Percentiles rank a stretch among this genome's conserved stretches.
phyloP scores from a whole-genome alignment of 2,797 vertebrate species.

The Argya squamiceps region DNA sequence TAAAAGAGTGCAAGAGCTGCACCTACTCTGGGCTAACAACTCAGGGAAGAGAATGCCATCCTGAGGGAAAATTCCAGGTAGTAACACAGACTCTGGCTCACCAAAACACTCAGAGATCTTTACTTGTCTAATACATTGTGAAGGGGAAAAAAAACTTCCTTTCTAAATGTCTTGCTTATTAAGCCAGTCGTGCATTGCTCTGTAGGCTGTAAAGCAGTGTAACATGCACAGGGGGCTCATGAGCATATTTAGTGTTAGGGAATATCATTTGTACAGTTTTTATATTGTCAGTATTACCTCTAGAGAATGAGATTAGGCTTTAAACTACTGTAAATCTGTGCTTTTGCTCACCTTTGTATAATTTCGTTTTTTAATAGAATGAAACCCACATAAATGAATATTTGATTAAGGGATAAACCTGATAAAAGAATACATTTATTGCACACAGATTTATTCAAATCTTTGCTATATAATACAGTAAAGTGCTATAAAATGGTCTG shows the following conservation, averaged over 20 bases:
- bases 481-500: constrained; percentile 61
- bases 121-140: constrained; percentile 10
- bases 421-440: constrained; percentile 75
- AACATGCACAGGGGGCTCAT: constrained; percentile 72
- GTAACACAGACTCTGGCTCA: constrained; percentile 23
- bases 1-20: background rate
- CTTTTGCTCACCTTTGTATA: constrained; percentile 77
- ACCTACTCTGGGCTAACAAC: background rate
- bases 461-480: constrained; percentile 47
- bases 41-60: background rate
- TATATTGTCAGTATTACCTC: constrained; percentile 73
- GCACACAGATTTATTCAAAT: constrained; percentile 70
- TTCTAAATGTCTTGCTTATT: constrained; percentile 76
- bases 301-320: constrained; percentile 72
- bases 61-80: constrained; percentile 21
- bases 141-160: background rate
- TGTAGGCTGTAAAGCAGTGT: constrained; percentile 70
- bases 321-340: constrained; percentile 74
- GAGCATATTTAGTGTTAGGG: constrained; percentile 75
- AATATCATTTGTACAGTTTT: constrained; percentile 77
- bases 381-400: constrained; percentile 72
- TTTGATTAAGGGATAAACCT: constrained; percentile 74
- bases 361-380: constrained; percentile 75
- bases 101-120: constrained; percentile 47
- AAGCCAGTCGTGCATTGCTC: constrained; percentile 73